Evolutionary conservation across 2,797 vertebrate genomes (phyloP).

Genomic region (Fratercula arctica): DNA sequence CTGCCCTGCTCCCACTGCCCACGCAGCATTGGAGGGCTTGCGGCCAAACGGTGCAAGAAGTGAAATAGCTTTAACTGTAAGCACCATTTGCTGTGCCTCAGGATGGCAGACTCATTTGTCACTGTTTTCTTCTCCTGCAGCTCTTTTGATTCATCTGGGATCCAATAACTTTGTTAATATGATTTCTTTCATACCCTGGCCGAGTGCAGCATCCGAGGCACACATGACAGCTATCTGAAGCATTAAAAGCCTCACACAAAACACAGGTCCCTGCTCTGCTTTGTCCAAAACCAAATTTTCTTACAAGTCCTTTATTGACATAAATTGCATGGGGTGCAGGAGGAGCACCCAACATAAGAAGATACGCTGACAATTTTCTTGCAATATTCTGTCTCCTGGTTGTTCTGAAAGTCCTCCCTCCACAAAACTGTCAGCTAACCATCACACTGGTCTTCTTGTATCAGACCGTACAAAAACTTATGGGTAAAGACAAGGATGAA

Average conservation of each 20-base stretch:
- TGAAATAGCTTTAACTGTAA: slow-evolving; percentile 5
- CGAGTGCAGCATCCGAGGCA: neutral
- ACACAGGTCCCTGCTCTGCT: neutral
- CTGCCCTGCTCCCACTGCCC: neutral
- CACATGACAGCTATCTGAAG: neutral
- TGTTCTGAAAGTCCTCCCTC: neutral
- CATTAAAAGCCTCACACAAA: neutral
- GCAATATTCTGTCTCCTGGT: neutral
- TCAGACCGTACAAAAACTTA: neutral
- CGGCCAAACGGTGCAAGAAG: neutral
- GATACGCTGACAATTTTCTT: neutral
- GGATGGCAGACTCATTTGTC: slow-evolving; percentile 62
- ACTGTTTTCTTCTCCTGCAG: slow-evolving; percentile 54
- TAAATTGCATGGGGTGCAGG: neutral
- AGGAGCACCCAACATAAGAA: neutral
- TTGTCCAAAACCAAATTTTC: neutral
- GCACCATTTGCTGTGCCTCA: neutral
- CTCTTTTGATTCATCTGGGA: slow-evolving; percentile 41
- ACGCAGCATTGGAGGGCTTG: neutral
- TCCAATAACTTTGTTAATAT: slow-evolving; percentile 58
- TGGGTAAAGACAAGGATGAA: neutral
- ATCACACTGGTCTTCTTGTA: neutral
- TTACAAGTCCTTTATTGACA: neutral
- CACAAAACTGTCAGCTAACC: neutral
- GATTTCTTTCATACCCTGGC: slow-evolving; percentile 27